Evolutionary conservation across 2,888 invertebrate species (phyloP), one percentile per base, ranked within the genome.

Genomic region (Adelphocoris suturalis): DNA sequence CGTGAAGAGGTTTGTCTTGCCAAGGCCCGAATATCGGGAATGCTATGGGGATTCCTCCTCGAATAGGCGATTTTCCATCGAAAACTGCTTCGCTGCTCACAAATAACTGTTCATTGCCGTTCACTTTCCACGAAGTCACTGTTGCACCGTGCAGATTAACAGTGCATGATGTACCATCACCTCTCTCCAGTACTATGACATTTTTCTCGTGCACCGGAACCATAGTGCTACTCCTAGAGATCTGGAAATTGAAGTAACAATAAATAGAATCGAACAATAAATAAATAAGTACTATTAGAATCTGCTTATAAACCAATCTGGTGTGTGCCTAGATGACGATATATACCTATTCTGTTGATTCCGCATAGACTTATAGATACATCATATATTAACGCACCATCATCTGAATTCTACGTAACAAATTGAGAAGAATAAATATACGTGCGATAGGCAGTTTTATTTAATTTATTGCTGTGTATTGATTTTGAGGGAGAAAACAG

Each of bases 21-120:
- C 86, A 86, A 68, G n/a, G 37, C 28, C 61, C 61, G 37, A 86
- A 86, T 37, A 61, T 57, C 7, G 86, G 86, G 27, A 86, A 86
- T 11, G 68, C 86, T 4, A 86, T 86, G 68, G 86, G 68, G 28
- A 86, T 46, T n/a, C 86, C 86, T 0, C 86, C 86, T 46, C 57
- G 13, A 9, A 86, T 57, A 7, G 86, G 86, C 37, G 86, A 61
- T 86, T 86, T 86, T 1, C 28, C 48, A 68, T 86, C 86, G n/a
- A 47, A 86, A 57, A 68, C 61, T 4, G 86, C 48, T 28, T 37
- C n/a, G 14, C 46, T 61, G 14, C 68, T 61, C n/a, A 68, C 19
- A 28, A 68, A 86, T 14, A 86, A 13, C 47, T 86, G 57, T 61
- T 86, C 86, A 3, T 19, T 57, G 0, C 68, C 68, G 61, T 68